Percentiles rank a stretch among this genome's conserved stretches.
These are phyloP conservation scores for Unio pictorum DNA, from an alignment of 2,888 invertebrate genomes.

Conservation along the genomic window DNA sequence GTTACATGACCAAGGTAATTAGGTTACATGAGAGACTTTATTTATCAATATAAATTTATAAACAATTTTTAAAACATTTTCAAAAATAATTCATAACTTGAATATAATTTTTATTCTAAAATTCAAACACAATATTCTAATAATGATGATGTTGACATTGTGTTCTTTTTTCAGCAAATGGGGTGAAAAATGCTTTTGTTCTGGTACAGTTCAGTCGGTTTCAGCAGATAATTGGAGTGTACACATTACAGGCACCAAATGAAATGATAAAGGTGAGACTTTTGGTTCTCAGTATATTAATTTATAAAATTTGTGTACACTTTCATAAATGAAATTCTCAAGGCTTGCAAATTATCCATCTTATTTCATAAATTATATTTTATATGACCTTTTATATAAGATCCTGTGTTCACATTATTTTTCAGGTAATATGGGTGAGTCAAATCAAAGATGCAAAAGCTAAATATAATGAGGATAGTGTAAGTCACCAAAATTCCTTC, in stretches of 20 bases:
- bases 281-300: neutral
- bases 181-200: slow-evolving; percentile 72
- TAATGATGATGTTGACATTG: neutral
- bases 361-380: neutral
- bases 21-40: too few relatives aligned
- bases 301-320: neutral
- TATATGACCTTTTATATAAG: neutral
- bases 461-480: slow-evolving; percentile 68
- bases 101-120: slow-evolving; percentile 1
- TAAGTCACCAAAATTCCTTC: slow-evolving; percentile 27
- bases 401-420: slow-evolving; percentile 17
- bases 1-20: too few relatives aligned
- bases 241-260: slow-evolving; percentile 72
- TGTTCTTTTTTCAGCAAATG: slow-evolving; percentile 54
- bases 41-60: slow-evolving; percentile 4
- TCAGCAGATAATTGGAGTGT: slow-evolving; percentile 74
- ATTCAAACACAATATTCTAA: too few relatives aligned
- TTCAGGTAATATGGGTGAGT: slow-evolving; percentile 73
- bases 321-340: neutral
- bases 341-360: neutral
- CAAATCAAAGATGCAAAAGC: slow-evolving; percentile 74
- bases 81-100: neutral
- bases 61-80: neutral
- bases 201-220: slow-evolving; percentile 74
- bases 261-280: slow-evolving; percentile 72